These are phyloP conservation scores for Poeciliopsis turrubarensis DNA, from an alignment of 2,113 vertebrate species.

Conservation along the genomic window DNA sequence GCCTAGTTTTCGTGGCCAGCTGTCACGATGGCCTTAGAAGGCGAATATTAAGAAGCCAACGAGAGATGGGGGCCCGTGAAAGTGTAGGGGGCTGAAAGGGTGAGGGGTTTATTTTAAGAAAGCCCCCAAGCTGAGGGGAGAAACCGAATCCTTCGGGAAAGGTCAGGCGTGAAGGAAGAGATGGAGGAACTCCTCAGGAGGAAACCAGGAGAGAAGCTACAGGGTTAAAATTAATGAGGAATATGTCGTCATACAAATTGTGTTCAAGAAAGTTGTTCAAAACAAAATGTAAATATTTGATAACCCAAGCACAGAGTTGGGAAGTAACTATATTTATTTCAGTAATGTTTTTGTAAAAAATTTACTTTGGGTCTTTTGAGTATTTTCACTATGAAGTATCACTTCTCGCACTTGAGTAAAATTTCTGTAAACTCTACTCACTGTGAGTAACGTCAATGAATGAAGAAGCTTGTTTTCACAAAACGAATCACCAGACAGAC, in stretches of 20 bases:
- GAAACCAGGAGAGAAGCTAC: conserved; percentile 41
- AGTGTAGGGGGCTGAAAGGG: conserved; percentile 63
- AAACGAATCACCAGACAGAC: too few species aligned
- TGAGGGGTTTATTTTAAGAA: conserved; percentile 82
- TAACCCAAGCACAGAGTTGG: neutral
- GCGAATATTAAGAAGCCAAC: conserved; percentile 78
- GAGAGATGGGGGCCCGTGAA: conserved; percentile 62
- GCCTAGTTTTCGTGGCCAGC: conserved; percentile 70
- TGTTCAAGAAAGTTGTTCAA: neutral
- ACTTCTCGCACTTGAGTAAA: too few species aligned
- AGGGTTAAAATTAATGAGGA: conserved; percentile 42
- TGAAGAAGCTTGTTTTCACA: too few species aligned
- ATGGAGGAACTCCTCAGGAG: conserved; percentile 49
- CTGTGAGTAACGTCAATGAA: too few species aligned
- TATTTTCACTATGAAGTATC: too few species aligned
- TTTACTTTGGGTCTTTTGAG: too few species aligned
- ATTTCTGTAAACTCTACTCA: too few species aligned
- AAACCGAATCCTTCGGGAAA: conserved; percentile 84
- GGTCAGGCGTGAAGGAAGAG: conserved; percentile 79
- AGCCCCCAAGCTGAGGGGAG: conserved; percentile 73
- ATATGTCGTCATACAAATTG: conserved; percentile 15
- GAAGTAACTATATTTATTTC: too few species aligned
- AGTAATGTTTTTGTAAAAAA: too few species aligned
- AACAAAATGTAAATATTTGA: neutral
- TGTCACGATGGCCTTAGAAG: conserved; percentile 85